Evolutionary conservation across 2,113 vertebrate genomes (phyloP).

Genomic region (Salvator merianae): DNA sequence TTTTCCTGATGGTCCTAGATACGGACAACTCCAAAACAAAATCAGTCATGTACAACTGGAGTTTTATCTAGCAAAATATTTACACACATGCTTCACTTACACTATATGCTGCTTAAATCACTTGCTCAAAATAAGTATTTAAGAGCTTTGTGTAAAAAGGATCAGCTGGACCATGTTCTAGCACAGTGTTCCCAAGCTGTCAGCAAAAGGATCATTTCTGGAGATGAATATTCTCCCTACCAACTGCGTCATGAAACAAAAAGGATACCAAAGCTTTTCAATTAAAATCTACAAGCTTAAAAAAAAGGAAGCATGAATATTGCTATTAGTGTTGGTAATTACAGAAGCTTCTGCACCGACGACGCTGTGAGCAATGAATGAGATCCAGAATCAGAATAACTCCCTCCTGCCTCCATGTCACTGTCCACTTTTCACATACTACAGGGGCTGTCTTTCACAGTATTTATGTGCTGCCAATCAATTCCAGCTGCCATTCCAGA

Average conservation of each 20-base stretch:
- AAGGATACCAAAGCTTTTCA: not conserved
- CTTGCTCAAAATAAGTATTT: not conserved
- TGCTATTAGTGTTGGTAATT: not conserved
- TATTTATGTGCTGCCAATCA: too few relatives aligned
- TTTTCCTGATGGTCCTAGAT: constrained; percentile 16
- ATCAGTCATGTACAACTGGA: not conserved
- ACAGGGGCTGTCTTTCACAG: too few relatives aligned
- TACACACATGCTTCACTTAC: not conserved
- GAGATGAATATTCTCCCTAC: not conserved
- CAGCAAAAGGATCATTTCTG: not conserved
- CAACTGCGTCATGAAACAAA: not conserved
- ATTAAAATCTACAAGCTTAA: not conserved
- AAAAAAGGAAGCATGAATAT: not conserved
- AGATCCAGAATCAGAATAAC: too few relatives aligned
- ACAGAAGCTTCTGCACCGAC: too few relatives aligned
- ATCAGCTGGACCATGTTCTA: not conserved
- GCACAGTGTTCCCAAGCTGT: not conserved
- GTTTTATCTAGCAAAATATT: not conserved
- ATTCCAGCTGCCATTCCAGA: too few relatives aligned
- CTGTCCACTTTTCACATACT: too few relatives aligned
- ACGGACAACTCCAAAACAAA: not conserved
- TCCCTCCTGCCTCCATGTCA: too few relatives aligned
- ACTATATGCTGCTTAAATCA: not conserved
- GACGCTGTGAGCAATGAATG: too few relatives aligned
- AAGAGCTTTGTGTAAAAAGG: not conserved